Evolutionary conservation across 1,140 invertebrate genomes (phyloP).

Genomic region (Brachionus calyciflorus): DNA sequence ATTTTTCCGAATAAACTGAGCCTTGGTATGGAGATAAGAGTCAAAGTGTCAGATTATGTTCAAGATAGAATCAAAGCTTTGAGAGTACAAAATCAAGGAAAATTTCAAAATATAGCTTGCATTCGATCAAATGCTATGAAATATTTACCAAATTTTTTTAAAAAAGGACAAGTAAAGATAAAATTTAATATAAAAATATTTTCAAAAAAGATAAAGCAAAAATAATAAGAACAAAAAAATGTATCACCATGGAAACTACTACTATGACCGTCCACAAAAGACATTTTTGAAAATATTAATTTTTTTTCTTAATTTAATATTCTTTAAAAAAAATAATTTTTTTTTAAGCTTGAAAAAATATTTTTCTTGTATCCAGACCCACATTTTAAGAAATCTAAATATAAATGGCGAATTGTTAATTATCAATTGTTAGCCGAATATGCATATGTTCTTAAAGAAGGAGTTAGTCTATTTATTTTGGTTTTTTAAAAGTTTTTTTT

Average conservation of each 20-base stretch:
- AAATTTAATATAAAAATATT: constrained; percentile 1
- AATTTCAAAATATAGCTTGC: constrained; percentile 91
- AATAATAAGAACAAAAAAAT: too few relatives aligned
- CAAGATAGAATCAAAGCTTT: constrained; percentile 87
- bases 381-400: constrained; percentile 97
- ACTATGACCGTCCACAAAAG: neutral
- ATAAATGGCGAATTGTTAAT: constrained; percentile 98
- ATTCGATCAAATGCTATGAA: constrained; percentile 98
- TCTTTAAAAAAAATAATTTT: neutral
- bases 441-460: constrained; percentile 82
- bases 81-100: constrained; percentile 70
- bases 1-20: constrained; percentile 86
- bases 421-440: constrained; percentile 87
- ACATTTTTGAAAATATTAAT: neutral
- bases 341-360: constrained; percentile 84
- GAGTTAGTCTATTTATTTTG: constrained; percentile 66
- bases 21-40: constrained; percentile 93
- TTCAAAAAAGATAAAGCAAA: neutral
- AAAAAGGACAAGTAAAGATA: constrained; percentile 77
- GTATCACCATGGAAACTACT: neutral
- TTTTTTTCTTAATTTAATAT: neutral
- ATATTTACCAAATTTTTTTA: constrained; percentile 88
- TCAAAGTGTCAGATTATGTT: constrained; percentile 94
- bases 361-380: constrained; percentile 99
- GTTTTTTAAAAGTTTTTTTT: constrained; percentile 8